Percentiles rank a stretch among this genome's conserved stretches.
Evolutionary conservation across 1,140 invertebrate genomes (phyloP).

Genomic region (Hirudo medicinalis): DNA sequence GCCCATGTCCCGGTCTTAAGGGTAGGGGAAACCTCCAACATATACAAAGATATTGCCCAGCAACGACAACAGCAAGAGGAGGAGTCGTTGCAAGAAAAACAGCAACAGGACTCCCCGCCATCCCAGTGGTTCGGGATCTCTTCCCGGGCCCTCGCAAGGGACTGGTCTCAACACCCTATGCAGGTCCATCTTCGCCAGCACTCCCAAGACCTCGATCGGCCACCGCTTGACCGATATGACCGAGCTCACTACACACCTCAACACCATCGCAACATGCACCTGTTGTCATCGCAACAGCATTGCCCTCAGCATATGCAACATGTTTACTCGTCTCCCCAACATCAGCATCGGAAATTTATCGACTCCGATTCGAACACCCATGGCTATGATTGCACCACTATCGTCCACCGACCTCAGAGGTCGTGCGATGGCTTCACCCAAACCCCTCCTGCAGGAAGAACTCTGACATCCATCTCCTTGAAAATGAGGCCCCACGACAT

Average conservation of each 20-base stretch:
- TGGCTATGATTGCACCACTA: too few relatives aligned
- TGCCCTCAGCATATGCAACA: not conserved
- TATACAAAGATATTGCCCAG: not conserved
- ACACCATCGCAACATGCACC: not conserved
- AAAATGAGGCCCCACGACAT: too few relatives aligned
- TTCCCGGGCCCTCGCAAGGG: too few relatives aligned
- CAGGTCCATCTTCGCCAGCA: not conserved
- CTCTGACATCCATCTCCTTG: too few relatives aligned
- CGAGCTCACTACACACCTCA: not conserved
- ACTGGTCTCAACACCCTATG: not conserved
- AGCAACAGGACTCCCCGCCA: not conserved
- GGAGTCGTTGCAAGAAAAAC: not conserved
- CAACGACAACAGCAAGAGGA: conserved; percentile 7
- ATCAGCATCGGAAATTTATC: not conserved
- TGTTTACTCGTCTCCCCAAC: not conserved
- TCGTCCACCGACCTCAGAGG: too few relatives aligned
- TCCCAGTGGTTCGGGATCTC: too few relatives aligned
- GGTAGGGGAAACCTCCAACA: not conserved
- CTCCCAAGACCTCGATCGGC: not conserved
- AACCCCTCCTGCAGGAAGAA: too few relatives aligned
- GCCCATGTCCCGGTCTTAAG: not conserved
- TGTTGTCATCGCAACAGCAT: not conserved
- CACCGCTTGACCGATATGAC: too few relatives aligned
- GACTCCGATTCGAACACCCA: too few relatives aligned
- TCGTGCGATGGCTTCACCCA: too few relatives aligned